Base-by-base conservation (phyloP, 2,797 vertebrate species). In the Spinus pinus region DNA sequence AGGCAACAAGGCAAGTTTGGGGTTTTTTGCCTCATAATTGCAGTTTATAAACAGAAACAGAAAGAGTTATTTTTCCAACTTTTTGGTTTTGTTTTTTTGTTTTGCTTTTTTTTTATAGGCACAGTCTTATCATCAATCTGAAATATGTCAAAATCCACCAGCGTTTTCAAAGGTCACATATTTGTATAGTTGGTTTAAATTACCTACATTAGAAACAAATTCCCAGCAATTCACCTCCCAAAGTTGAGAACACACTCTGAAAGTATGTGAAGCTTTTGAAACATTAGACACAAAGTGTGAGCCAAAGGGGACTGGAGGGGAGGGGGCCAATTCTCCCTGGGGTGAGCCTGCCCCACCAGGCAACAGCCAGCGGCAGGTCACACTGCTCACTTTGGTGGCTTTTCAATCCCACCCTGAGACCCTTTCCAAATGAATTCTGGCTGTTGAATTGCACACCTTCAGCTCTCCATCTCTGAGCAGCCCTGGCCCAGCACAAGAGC, bases 1-100 rank as follows among this genome's bases (percentile, higher is more conserved):
- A 95, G 84, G 35, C 65, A 89, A 83, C 39, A 24, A 79, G 86
- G 75, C 35, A 71, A 78, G 49, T 87, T 47, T 51, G 37, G 4
- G 18, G 0, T 2, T 39, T 58, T 84, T 42, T 37, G 23, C 65
- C 31, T 61, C 57, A 13, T 70, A 86, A 91, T 65, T 88, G 64
- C 62, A 66, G 25, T 79, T 77, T 88, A 80, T 79, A 95, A 92
- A 81, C 70, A 90, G 71, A 92, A 97, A 96, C 49, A 96, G 81
- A 62, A 62, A 41, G 47, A 80, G 44, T 31, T 24, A 8, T 93
- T 95, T 96, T 81, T 50, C 89, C 91, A 33, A 28, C 22, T 83
- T 90, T 87, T 65, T 53, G 19, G 10, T 20, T 47, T 61, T 33
- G 7, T 21, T 69, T 69, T 35, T n/a, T 12, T 31, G 22, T 41